A percentile compares a stretch with the other conserved stretches of the same genome.
These are phyloP conservation scores for Stenichneumon culpator DNA, from an alignment of 2,888 invertebrate genomes.

Conservation along the genomic window DNA sequence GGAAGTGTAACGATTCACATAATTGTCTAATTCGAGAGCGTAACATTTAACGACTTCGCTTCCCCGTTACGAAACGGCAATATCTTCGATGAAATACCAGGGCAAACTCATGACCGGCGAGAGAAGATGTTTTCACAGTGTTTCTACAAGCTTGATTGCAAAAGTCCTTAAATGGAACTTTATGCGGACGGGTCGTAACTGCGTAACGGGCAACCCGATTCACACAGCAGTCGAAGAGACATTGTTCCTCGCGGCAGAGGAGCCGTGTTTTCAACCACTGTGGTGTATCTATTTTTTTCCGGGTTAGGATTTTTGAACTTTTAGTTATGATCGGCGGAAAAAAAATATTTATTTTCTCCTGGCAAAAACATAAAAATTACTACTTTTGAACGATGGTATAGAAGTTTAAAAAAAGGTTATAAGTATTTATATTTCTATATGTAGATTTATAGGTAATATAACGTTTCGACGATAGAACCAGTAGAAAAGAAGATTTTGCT, in stretches of 20 bases:
- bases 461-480: too few relatives aligned
- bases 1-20: constrained; percentile 42
- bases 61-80: constrained; percentile 24
- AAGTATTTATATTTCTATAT: too few relatives aligned
- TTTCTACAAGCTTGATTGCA: constrained; percentile 16
- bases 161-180: constrained; percentile 37
- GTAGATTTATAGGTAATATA: too few relatives aligned
- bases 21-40: constrained; percentile 43
- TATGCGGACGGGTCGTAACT: constrained; percentile 31
- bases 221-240: constrained; percentile 4
- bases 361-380: background rate
- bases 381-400: too few relatives aligned
- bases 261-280: background rate
- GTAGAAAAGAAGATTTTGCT: background rate
- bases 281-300: background rate
- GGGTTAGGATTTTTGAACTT: background rate
- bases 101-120: background rate
- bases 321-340: background rate
- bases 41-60: constrained; percentile 34
- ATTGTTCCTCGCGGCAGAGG: background rate
- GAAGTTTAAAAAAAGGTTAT: too few relatives aligned
- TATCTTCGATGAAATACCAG: constrained; percentile 25
- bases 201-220: constrained; percentile 20
- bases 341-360: background rate
- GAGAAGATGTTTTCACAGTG: background rate